Percentiles rank a stretch among this genome's conserved stretches.
phyloP scores from a whole-genome alignment of 2,888 invertebrate species.

The Sthenelais limicola region DNA sequence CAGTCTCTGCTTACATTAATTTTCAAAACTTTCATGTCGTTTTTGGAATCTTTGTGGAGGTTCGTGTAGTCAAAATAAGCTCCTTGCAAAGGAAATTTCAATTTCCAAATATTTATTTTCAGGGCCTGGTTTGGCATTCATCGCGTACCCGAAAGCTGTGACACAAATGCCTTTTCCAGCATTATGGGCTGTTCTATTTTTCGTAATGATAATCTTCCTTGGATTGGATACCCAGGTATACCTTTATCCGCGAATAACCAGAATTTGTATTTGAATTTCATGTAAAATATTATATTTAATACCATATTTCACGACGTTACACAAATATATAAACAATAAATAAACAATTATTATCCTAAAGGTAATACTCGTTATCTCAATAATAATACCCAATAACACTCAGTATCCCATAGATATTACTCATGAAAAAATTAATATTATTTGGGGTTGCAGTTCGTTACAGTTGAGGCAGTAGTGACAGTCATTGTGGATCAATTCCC shows the following conservation, averaged over 20 bases:
- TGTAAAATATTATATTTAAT: too few relatives aligned
- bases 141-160: slow-evolving; percentile 56
- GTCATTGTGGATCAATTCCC: slow-evolving; percentile 78
- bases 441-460: slow-evolving; percentile 74
- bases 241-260: too few relatives aligned
- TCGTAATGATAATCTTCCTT: slow-evolving; percentile 55
- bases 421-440: not conserved
- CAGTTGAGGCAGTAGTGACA: slow-evolving; percentile 78
- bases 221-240: slow-evolving; percentile 56
- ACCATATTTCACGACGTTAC: too few relatives aligned
- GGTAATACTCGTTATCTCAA: too few relatives aligned
- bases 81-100: not conserved
- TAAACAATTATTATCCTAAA: too few relatives aligned
- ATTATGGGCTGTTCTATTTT: slow-evolving; percentile 56
- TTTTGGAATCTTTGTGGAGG: not conserved
- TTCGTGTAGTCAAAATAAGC: too few relatives aligned
- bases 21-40: not conserved
- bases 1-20: not conserved
- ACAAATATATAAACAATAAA: too few relatives aligned
- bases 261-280: too few relatives aligned
- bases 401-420: not conserved
- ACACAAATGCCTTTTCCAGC: slow-evolving; percentile 52
- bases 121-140: slow-evolving; percentile 56
- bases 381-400: too few relatives aligned
- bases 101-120: not conserved